A percentile compares a stretch with the other conserved stretches of the same genome.
Conservation (phyloP, 2,797 vertebrate genomes). For the Vultur gryphus region DNA sequence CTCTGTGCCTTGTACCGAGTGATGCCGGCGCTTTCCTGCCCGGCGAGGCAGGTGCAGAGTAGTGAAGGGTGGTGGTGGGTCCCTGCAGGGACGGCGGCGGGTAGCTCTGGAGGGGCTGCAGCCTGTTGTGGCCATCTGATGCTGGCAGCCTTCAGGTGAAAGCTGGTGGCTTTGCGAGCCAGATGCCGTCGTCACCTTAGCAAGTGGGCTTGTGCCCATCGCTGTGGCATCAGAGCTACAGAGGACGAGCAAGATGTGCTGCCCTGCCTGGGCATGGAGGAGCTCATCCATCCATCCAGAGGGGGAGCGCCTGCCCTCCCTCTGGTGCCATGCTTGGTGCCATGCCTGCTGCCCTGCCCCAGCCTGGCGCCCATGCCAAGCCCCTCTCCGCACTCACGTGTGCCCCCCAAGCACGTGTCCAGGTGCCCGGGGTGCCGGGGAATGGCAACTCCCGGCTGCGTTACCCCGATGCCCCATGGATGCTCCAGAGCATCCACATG, state of each 20-base stretch:
- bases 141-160: neutral
- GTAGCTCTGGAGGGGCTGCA: neutral
- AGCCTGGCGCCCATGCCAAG: neutral
- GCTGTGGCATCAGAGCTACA: fast-evolving
- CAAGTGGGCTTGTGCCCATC: neutral
- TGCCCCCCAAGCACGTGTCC: fast-evolving
- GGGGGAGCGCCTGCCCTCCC: neutral
- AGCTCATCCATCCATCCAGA: neutral
- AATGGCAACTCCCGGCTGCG: fast-evolving
- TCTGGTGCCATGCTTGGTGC: neutral
- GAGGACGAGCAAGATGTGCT: neutral
- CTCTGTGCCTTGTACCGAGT: fast-evolving
- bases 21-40: fast-evolving
- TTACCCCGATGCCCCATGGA: neutral
- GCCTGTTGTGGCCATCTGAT: fast-evolving
- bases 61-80: neutral
- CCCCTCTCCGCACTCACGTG: fast-evolving
- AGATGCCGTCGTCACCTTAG: neutral
- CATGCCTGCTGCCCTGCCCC: neutral
- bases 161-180: neutral
- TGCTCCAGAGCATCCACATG: neutral
- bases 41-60: fast-evolving
- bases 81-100: fast-evolving
- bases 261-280: neutral
- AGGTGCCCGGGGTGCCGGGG: fast-evolving